Base-by-base conservation (phyloP, 2,797 vertebrate species). In the Microchirus variegatus region DNA sequence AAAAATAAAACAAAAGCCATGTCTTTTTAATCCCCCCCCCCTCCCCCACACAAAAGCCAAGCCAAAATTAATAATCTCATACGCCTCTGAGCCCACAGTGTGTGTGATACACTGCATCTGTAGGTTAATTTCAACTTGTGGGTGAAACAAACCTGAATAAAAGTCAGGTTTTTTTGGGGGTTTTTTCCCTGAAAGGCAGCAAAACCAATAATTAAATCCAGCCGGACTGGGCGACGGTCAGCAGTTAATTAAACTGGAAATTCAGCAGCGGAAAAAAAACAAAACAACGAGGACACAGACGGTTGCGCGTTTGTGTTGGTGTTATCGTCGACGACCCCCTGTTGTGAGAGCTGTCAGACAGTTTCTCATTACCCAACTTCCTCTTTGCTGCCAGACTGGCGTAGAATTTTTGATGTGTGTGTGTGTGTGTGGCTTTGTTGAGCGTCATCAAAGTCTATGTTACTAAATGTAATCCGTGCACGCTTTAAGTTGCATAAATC, bases 11-110 rank as follows among this genome's bases (percentile, higher is more conserved):
- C n/a, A 59, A 78, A 72, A 72, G 41, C 46, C 15, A 9, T 7
- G 8, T 80, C 54, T 43, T 60, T 80, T 82, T 65, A 60, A 73
- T 87, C 51, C 47, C 55, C 58, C 61, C 52, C 45, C 47, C 55
- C 58, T 59, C 52, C 45, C 9, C 4, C 62, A 37, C n/a, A n/a
- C n/a, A n/a, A n/a, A n/a, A 53, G 52, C 53, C 54, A 54, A 66
- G 43, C 55, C 13, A 15, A 12, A 42, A 42, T 15, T 57, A 53
- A 66, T 78, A 46, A 71, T 77, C 48, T 53, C 73, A 56, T 58
- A 67, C 45, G 31, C 45, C 2, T 36, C 48, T 59, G 61, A 63
- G 60, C 54, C 51, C 68, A 58, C 42, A 45, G 50, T 48, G 63
- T 26, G 46, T 26, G 46, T 31, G 13, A 48, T 26, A 9, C n/a